Evolutionary conservation across 1,140 invertebrate species (phyloP).

Genomic region (Aphidius ervi): DNA sequence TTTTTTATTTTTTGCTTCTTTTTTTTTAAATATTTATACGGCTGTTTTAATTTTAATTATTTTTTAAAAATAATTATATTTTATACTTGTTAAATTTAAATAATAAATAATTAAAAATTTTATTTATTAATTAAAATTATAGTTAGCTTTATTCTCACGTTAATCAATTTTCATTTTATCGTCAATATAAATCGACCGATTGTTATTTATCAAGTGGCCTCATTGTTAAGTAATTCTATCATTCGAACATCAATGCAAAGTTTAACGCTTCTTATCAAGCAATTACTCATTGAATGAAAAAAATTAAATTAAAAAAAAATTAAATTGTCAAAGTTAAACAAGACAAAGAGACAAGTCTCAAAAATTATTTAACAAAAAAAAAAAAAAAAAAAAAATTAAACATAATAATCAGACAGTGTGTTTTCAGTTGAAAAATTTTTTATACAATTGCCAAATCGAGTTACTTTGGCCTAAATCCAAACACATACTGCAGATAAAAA

Average conservation of each 20-base stretch:
- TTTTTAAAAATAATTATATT: too few relatives aligned
- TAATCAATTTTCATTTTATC: slow-evolving; percentile 1
- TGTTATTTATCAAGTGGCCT: slow-evolving; percentile 7
- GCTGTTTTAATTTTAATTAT: too few relatives aligned
- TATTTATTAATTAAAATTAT: too few relatives aligned
- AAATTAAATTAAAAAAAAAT: background rate
- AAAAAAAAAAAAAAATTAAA: slow-evolving; percentile 10
- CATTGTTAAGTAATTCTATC: slow-evolving; percentile 12
- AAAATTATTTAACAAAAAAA: background rate
- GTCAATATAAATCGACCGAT: background rate
- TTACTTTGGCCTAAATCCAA: too few relatives aligned
- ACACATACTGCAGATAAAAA: too few relatives aligned
- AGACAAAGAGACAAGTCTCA: slow-evolving; percentile 5
- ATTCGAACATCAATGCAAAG: background rate
- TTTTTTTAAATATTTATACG: too few relatives aligned
- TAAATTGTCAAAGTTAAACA: background rate
- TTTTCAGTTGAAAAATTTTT: too few relatives aligned
- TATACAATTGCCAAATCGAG: too few relatives aligned
- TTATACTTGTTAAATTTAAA: too few relatives aligned
- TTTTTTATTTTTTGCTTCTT: too few relatives aligned
- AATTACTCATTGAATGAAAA: slow-evolving; percentile 8
- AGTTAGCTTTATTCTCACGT: background rate
- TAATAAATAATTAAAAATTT: too few relatives aligned
- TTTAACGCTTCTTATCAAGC: background rate
- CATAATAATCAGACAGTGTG: too few relatives aligned